Conservation (phyloP, 1,140 invertebrate species). For the Euura saliciscinereae region DNA sequence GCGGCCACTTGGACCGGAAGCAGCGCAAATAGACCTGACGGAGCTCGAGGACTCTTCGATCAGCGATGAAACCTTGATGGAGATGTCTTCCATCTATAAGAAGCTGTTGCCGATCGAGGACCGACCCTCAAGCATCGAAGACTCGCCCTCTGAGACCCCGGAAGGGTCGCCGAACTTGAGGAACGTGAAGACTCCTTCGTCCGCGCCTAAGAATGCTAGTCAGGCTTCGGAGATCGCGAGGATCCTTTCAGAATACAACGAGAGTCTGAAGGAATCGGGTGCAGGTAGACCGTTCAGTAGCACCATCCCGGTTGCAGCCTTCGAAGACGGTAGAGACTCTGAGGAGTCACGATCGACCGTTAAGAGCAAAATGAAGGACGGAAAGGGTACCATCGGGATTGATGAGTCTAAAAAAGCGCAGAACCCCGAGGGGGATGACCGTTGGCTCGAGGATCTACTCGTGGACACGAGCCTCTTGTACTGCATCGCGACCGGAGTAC, state of each 20-base stretch:
- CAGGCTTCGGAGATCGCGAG: conserved; percentile 37
- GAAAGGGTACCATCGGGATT: conserved; percentile 16
- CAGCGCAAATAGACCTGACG: conserved; percentile 15
- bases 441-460: conserved; percentile 38
- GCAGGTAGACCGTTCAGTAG: neutral
- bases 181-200: neutral
- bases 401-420: neutral
- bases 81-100: conserved; percentile 36
- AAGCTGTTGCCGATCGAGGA: conserved; percentile 20
- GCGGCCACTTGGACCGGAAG: neutral
- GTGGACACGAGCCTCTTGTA: conserved; percentile 47
- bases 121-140: neutral
- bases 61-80: conserved; percentile 33
- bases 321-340: conserved; percentile 11
- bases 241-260: conserved; percentile 41
- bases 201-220: conserved; percentile 20
- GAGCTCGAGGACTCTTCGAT: conserved; percentile 26
- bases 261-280: conserved; percentile 13
- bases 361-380: conserved; percentile 14
- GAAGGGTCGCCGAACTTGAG: conserved; percentile 10
- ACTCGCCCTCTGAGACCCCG: neutral
- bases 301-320: neutral
- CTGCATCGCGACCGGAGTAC: conserved; percentile 40
- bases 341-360: conserved; percentile 17
- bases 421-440: conserved; percentile 13